phyloP scores from a whole-genome alignment of 1,140 invertebrate genomes.

The Drosophila subobscura region DNA sequence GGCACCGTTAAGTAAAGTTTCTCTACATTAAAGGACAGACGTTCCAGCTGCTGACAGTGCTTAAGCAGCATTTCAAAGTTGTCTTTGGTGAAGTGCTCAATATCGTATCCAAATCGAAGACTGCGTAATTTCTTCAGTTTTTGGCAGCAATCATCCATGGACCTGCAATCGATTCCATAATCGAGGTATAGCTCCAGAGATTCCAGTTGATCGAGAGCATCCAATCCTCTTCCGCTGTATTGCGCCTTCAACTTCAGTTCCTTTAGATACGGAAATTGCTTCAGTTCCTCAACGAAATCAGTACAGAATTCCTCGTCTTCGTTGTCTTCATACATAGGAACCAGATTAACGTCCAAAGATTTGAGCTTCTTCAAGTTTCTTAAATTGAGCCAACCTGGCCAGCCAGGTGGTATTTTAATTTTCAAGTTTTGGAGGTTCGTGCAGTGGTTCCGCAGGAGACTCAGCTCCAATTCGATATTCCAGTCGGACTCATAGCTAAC shows the following conservation, averaged over 20 bases:
- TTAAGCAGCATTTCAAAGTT: slow-evolving; percentile 18
- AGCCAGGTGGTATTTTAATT: neutral
- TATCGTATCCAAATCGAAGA: slow-evolving; percentile 7
- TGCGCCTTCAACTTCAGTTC: neutral
- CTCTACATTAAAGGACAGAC: neutral
- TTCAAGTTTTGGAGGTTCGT: neutral
- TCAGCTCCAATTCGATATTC: slow-evolving; percentile 7
- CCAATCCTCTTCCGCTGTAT: slow-evolving; percentile 7
- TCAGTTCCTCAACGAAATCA: neutral
- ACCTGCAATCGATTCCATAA: slow-evolving; percentile 1
- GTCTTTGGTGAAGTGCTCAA: neutral
- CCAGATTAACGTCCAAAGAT: slow-evolving; percentile 10
- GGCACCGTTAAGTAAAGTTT: neutral
- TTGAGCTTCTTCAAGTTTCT: neutral
- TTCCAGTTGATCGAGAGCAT: slow-evolving; percentile 11
- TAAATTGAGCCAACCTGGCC: neutral
- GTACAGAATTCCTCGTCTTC: neutral
- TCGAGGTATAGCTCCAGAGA: slow-evolving; percentile 4
- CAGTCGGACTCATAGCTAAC: slow-evolving; percentile 28
- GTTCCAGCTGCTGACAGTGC: slow-evolving; percentile 22
- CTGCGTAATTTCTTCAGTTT: slow-evolving; percentile 14
- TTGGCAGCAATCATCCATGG: slow-evolving; percentile 2
- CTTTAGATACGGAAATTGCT: neutral
- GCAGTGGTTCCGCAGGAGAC: neutral
- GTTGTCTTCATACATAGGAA: too few species aligned